phyloP scores from a whole-genome alignment of 2,888 invertebrate species.

The Fragum sueziense region DNA sequence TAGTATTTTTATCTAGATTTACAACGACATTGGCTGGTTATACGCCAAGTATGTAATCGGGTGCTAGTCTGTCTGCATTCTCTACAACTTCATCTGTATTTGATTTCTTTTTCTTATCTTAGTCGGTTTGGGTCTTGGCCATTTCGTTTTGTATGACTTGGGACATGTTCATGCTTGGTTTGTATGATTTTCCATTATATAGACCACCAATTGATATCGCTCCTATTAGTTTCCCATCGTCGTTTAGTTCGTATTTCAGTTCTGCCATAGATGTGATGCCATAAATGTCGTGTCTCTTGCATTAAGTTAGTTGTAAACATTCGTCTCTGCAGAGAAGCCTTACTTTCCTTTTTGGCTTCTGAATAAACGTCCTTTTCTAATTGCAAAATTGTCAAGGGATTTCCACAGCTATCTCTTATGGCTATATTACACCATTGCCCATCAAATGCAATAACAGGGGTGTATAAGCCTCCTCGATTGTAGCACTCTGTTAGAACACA shows the following conservation, averaged over 20 bases:
- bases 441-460: slow-evolving; percentile 26
- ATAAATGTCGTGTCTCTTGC: not conserved
- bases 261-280: not conserved
- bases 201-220: not conserved
- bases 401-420: not conserved
- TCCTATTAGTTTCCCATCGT: not conserved
- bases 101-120: not conserved
- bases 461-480: not conserved
- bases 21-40: not conserved
- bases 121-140: too few relatives aligned
- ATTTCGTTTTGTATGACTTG: too few relatives aligned
- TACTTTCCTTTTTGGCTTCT: not conserved
- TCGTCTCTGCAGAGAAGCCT: not conserved
- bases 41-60: slow-evolving; percentile 16
- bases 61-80: not conserved
- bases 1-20: not conserved
- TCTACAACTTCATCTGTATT: not conserved
- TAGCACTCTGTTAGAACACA: not conserved
- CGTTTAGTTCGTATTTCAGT: too few relatives aligned
- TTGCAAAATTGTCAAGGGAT: slow-evolving; percentile 26
- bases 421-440: slow-evolving; percentile 33
- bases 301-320: not conserved
- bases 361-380: slow-evolving; percentile 24
- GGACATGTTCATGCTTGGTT: not conserved
- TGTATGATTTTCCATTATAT: not conserved